phyloP scores from a whole-genome alignment of 2,888 invertebrate genomes.

The Harpagoxenus sublaevis region DNA sequence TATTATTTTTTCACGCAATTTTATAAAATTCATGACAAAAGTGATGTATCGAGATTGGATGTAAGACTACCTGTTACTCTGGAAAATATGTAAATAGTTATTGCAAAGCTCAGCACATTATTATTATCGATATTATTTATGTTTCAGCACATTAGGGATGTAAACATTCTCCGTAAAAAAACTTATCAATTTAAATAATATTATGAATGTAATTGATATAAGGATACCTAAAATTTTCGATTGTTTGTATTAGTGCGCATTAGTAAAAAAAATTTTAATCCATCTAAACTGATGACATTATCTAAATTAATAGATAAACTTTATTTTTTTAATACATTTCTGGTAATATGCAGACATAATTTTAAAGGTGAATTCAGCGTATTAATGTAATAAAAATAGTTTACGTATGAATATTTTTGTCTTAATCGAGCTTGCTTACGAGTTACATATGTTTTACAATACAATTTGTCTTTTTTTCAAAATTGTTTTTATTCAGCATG shows the following conservation, averaged over 20 bases:
- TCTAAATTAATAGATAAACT: background rate
- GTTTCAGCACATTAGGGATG: background rate
- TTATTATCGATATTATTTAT: conserved; percentile 11
- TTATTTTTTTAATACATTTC: conserved; percentile 8
- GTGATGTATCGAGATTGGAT: background rate
- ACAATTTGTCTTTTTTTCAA: background rate
- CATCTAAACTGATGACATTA: background rate
- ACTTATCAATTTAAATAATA: background rate
- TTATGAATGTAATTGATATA: background rate
- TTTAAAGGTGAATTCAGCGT: background rate
- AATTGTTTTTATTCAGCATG: background rate
- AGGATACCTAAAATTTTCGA: background rate
- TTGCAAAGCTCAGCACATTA: background rate
- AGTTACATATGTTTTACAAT: background rate
- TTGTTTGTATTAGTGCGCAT: background rate
- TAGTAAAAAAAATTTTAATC: background rate
- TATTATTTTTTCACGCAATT: conserved; percentile 15
- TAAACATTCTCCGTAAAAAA: background rate
- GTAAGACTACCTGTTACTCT: background rate
- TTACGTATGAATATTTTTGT: background rate
- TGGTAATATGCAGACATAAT: background rate
- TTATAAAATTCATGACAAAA: conserved; percentile 27
- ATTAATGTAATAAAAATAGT: background rate
- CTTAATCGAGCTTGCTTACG: background rate
- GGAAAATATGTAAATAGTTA: conserved; percentile 10